Evolutionary conservation across 2,797 vertebrate species (phyloP).

Genomic region (Helarctos malayanus): DNA sequence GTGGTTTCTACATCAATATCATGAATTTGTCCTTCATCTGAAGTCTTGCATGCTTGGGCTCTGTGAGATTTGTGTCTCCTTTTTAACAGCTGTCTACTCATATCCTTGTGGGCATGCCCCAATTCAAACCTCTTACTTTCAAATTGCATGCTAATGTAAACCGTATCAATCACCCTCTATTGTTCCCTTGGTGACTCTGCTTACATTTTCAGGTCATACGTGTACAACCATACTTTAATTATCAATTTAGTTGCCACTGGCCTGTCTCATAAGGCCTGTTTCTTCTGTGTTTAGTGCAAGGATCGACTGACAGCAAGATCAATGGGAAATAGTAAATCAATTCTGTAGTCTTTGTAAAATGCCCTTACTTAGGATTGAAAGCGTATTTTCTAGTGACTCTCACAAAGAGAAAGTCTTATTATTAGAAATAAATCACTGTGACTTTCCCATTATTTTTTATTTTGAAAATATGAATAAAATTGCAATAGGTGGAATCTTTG

Average conservation of each 20-base stretch:
- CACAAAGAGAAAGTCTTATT: constrained; percentile 32
- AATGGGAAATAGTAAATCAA: constrained; percentile 46
- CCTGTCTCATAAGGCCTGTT: not conserved
- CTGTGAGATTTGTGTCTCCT: constrained; percentile 66
- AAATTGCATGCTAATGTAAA: constrained; percentile 76
- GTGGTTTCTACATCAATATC: constrained; percentile 48
- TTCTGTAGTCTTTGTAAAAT: constrained; percentile 60
- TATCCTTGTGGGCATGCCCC: constrained; percentile 66
- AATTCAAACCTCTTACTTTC: constrained; percentile 62
- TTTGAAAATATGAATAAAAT: constrained; percentile 46
- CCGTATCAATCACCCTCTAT: constrained; percentile 53
- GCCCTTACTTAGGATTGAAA: constrained; percentile 48
- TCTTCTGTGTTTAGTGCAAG: not conserved
- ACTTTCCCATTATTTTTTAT: constrained; percentile 1
- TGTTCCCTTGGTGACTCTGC: constrained; percentile 39
- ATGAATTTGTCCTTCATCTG: constrained; percentile 67
- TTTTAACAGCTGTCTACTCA: constrained; percentile 61
- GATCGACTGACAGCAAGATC: constrained; percentile 55
- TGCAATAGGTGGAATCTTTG: not conserved
- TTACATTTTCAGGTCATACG: constrained; percentile 68
- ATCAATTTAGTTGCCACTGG: constrained; percentile 44
- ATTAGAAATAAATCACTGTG: constrained; percentile 45
- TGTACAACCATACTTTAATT: constrained; percentile 66
- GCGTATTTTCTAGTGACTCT: not conserved
- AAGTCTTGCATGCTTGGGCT: constrained; percentile 70